These are phyloP conservation scores for Agonum fuliginosum DNA, from an alignment of 2,888 invertebrate species.

Conservation along the genomic window DNA sequence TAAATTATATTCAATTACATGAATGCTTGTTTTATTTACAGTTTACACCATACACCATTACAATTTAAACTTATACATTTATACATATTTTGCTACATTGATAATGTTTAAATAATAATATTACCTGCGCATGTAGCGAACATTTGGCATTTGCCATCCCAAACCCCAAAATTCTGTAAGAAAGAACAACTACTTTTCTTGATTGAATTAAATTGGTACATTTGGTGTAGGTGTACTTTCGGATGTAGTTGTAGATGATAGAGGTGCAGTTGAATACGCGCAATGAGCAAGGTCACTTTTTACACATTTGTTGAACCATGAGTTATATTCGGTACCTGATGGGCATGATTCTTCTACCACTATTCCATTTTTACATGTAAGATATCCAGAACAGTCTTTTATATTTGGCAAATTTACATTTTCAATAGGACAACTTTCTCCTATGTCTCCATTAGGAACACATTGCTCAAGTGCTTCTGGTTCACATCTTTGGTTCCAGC, in stretches of 20 bases:
- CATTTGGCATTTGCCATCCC: neutral
- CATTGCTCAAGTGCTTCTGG: conserved; percentile 6
- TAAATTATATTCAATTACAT: too few relatives aligned
- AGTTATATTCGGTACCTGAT: neutral
- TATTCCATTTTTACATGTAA: conserved; percentile 8
- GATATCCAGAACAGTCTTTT: conserved; percentile 7
- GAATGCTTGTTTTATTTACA: conserved; percentile 37
- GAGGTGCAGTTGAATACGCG: neutral
- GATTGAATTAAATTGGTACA: neutral
- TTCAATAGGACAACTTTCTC: conserved; percentile 14
- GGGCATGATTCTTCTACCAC: neutral
- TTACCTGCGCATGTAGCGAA: conserved; percentile 17
- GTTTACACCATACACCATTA: conserved; percentile 43
- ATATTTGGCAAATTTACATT: neutral
- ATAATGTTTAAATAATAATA: neutral
- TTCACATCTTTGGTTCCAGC: conserved; percentile 47
- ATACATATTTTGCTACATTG: neutral
- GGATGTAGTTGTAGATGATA: neutral
- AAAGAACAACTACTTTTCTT: neutral
- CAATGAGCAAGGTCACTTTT: neutral
- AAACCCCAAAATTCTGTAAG: neutral
- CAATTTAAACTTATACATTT: neutral
- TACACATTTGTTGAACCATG: neutral
- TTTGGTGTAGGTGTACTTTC: neutral
- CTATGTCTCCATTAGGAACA: neutral